These are phyloP conservation scores for Apostichopus japonicus DNA, from an alignment of 35 echinoderm and acorn worm genomes.

Conservation along the genomic window DNA sequence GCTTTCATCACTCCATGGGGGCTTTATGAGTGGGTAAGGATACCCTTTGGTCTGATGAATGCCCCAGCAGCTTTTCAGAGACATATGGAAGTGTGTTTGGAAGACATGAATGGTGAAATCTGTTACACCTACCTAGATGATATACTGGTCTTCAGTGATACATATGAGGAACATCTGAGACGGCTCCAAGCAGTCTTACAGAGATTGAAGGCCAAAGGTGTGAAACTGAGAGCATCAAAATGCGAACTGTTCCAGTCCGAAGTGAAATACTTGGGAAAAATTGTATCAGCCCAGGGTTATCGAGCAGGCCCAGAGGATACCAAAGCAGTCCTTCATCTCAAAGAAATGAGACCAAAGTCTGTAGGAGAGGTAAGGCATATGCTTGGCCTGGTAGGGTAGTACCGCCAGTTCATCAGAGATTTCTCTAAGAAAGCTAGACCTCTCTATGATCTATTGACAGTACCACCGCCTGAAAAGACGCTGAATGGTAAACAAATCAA, in stretches of 20 bases:
- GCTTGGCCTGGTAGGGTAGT: conserved; percentile 42
- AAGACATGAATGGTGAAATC: too few species aligned
- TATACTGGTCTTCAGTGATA: too few species aligned
- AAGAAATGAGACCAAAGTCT: not conserved
- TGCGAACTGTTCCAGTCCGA: conserved; percentile 29
- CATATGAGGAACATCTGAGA: too few species aligned
- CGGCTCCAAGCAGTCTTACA: too few species aligned
- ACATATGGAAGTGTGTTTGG: conserved; percentile 44
- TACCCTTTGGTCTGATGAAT: conserved; percentile 45
- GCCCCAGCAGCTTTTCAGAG: conserved; percentile 47
- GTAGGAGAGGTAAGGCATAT: too few species aligned
- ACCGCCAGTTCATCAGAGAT: conserved; percentile 27
- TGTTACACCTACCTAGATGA: too few species aligned
- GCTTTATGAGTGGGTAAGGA: too few species aligned
- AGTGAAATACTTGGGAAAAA: conserved; percentile 28
- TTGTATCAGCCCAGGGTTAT: too few species aligned
- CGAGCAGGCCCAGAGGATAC: too few species aligned
- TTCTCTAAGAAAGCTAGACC: conserved; percentile 29
- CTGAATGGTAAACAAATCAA: too few species aligned
- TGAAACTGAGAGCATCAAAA: conserved; percentile 17
- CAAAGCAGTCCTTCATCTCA: conserved; percentile 21
- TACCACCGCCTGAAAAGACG: not conserved
- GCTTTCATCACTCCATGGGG: too few species aligned
- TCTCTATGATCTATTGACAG: not conserved
- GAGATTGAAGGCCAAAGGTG: too few species aligned